Evolutionary conservation across 1,140 invertebrate species (phyloP).

Genomic region (Pseudomyrmex gracilis): DNA sequence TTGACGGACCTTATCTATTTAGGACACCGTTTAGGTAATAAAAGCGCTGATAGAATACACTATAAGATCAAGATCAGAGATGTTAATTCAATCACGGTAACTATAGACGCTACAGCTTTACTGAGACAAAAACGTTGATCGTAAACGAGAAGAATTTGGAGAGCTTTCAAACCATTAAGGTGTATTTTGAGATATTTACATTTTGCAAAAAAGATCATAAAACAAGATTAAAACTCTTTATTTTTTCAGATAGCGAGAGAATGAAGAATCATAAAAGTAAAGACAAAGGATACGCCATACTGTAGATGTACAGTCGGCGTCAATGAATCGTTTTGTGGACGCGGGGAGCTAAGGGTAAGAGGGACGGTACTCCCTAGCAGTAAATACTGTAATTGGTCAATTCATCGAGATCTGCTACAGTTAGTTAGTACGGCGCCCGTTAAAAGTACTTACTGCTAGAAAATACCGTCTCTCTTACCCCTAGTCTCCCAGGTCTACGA

Average conservation of each 20-base stretch:
- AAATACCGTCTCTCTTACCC: no score
- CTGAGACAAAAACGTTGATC: constrained; percentile 88
- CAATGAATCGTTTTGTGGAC: no score
- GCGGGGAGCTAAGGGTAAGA: no score
- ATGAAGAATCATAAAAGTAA: constrained; percentile 96
- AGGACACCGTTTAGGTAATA: constrained; percentile 95
- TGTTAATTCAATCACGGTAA: constrained; percentile 92
- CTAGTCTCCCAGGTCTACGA: no score
- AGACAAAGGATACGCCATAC: constrained; percentile 95
- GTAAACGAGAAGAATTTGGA: constrained; percentile 92
- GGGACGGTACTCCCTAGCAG: no score
- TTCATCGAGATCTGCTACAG: no score
- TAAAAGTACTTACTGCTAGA: no score
- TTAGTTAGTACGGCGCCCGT: no score
- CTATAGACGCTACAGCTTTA: constrained; percentile 94
- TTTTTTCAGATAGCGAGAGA: constrained; percentile 92
- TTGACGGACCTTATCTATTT: constrained; percentile 97
- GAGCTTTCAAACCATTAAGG: constrained; percentile 90
- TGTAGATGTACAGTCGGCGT: constrained; percentile 96
- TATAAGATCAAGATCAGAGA: constrained; percentile 93
- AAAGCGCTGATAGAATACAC: constrained; percentile 97
- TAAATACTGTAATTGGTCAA: no score
- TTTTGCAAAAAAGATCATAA: no score
- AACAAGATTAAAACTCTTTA: not conserved
- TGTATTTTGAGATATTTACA: constrained; percentile 72